Base-by-base conservation (phyloP, 2,113 vertebrate species). In the Prunella fulvescens region DNA sequence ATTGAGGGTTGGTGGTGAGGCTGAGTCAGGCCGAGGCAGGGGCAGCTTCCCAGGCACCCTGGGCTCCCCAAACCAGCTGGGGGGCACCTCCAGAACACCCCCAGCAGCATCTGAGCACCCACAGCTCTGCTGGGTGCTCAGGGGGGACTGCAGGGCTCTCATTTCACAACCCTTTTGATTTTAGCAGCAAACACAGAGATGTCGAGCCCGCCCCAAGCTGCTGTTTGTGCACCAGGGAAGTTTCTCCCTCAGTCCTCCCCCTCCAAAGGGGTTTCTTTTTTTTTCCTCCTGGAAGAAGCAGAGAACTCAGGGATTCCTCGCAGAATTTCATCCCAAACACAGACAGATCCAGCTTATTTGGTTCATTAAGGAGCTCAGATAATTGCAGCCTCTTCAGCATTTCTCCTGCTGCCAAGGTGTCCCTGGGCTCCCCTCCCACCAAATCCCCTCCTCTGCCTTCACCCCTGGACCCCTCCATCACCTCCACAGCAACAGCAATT, bases 401-500 rank as follows among this genome's bases (percentile, higher is more conserved):
- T 57, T 61, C 39, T 48, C 25, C 37, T 5, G 0, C 23, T 6
- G 8, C 15, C 33, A 5, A 8, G 17, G 18, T 24, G 7, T 25
- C 48, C 35, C 66, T 8, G 40, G 8, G 20, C 14, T 66, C 10
- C 39, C 7, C 12, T 65, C 17, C 14, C 6, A 5, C 14, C 47
- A 28, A 37, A n/a, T 35, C 14, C 48, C 19, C 6, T 19, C 23
- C 44, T 40, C 65, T 24, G 31, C 69, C 37, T 37, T 24, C 16
- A 10, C 6, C 35, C 56, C 28, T 0, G 0, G 2, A 1, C 9
- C 7, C 42, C 50, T 51, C 57, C 47, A 5, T 22, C 82, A 10
- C 37, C 40, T 15, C 51, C 6, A 1, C 12, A 19, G 7, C 1
- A 0, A 3, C 7, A 12, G 3, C 3, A 70, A 5, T 1, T 4